These are phyloP conservation scores for Corythornis cristatus DNA, from an alignment of 2,113 vertebrate species.

Conservation along the genomic window DNA sequence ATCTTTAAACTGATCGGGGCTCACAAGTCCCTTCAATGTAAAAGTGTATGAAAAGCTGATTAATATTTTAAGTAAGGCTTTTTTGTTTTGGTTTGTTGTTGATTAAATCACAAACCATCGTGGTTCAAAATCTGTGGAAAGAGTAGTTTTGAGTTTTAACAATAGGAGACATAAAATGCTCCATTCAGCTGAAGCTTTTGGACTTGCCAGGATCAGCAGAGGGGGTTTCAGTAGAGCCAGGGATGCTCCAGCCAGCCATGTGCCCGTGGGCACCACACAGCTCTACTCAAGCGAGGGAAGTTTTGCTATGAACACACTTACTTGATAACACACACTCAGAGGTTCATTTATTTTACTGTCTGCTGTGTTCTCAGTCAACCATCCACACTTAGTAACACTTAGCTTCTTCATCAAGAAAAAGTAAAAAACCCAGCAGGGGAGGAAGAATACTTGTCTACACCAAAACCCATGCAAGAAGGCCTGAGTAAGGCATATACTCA, in stretches of 20 bases:
- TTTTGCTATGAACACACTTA: neutral
- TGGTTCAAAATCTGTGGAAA: neutral
- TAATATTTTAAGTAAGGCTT: neutral
- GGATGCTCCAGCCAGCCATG: neutral
- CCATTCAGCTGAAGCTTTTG: neutral
- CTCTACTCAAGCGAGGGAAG: neutral
- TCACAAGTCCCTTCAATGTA: neutral
- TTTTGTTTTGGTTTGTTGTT: neutral
- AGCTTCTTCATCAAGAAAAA: neutral
- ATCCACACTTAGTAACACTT: neutral
- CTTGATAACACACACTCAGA: neutral
- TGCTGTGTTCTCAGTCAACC: neutral
- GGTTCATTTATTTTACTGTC: neutral
- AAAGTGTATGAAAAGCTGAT: neutral
- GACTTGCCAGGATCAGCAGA: neutral
- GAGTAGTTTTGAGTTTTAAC: neutral
- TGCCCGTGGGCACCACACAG: neutral
- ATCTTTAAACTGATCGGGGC: neutral
- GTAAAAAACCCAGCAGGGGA: neutral
- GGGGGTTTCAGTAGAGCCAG: neutral
- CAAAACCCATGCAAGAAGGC: neutral
- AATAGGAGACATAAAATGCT: neutral
- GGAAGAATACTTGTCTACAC: neutral
- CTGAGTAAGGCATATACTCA: accelerated
- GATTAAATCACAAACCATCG: neutral